These are phyloP conservation scores for Lytechinus variegatus DNA, from an alignment of 35 echinoderm and acorn worm species.

Conservation along the genomic window DNA sequence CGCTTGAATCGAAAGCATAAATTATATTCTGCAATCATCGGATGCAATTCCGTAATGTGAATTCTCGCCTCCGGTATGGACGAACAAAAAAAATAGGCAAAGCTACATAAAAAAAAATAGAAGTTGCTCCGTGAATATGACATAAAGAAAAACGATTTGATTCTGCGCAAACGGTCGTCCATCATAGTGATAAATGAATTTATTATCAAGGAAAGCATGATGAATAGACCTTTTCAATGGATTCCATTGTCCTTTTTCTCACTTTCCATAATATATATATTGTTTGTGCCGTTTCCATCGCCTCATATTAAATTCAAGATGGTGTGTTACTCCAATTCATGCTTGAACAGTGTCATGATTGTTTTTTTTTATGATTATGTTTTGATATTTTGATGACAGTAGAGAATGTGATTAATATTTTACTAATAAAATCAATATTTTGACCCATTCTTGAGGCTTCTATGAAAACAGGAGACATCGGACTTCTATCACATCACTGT, in stretches of 20 bases:
- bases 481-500: too few relatives aligned
- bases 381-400: background rate
- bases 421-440: background rate
- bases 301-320: background rate
- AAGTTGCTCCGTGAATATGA: background rate
- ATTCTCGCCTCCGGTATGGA: background rate
- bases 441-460: background rate
- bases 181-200: background rate
- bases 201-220: background rate
- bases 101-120: background rate
- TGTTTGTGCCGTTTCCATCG: background rate
- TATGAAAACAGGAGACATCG: background rate
- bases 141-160: background rate
- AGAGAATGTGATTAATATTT: background rate
- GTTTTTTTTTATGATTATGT: background rate
- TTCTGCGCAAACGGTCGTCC: background rate
- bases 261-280: background rate
- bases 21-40: conserved; percentile 13
- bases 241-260: background rate
- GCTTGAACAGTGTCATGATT: background rate
- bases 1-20: conserved; percentile 11
- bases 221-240: background rate
- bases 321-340: background rate
- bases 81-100: background rate
- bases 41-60: conserved; percentile 18